phyloP scores from a whole-genome alignment of 2,888 invertebrate genomes.

The Nomada flava region DNA sequence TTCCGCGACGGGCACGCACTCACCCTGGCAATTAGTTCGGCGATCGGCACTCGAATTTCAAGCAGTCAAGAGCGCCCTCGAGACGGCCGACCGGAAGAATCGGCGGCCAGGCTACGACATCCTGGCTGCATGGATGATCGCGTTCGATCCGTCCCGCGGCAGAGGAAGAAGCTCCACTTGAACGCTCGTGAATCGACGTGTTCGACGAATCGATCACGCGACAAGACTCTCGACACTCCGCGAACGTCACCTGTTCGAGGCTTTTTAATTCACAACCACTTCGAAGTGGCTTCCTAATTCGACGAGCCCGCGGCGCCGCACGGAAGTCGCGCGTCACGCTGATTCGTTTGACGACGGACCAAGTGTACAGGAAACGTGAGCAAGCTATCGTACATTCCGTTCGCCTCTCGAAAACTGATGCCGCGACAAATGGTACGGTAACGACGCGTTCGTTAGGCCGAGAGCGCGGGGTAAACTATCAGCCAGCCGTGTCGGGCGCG shows the following conservation, averaged over 20 bases:
- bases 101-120: background rate
- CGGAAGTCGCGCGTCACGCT: background rate
- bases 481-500: conserved; percentile 4
- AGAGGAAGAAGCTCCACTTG: background rate
- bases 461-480: conserved; percentile 19
- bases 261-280: background rate
- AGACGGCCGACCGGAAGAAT: background rate
- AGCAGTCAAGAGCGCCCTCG: background rate
- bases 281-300: background rate
- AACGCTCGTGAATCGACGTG: conserved; percentile 10
- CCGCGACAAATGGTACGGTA: background rate
- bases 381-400: background rate
- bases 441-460: background rate
- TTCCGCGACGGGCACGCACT: background rate
- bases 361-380: background rate
- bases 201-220: conserved; percentile 14
- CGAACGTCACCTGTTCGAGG: background rate
- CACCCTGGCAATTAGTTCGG: conserved; percentile 19
- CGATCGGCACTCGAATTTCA: conserved; percentile 9
- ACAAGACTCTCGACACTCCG: background rate
- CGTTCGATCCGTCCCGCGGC: background rate
- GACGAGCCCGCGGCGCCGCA: background rate
- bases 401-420: background rate
- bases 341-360: no score
- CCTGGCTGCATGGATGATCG: background rate